Percentiles rank a stretch among this genome's conserved stretches.
Conservation (phyloP, 2,888 invertebrate genomes). For the Salpingus planirostris region DNA sequence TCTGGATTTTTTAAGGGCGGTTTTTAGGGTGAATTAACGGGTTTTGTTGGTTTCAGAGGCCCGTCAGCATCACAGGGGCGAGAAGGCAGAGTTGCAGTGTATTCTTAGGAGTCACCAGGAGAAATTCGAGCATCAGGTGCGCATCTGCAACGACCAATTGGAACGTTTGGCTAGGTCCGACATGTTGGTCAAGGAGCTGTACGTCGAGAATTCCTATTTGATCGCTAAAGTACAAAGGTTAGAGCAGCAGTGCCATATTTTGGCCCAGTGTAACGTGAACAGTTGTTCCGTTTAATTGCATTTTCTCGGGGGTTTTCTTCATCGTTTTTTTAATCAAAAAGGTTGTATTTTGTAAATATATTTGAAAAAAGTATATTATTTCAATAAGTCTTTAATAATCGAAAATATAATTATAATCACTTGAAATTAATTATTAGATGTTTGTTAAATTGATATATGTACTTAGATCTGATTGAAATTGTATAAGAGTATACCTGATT, state of each 20-base stretch:
- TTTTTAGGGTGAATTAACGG: too few species aligned
- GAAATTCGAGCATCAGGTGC: constrained; percentile 47
- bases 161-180: constrained; percentile 67
- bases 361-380: too few species aligned
- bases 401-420: too few species aligned
- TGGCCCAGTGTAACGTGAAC: constrained; percentile 37
- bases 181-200: constrained; percentile 70
- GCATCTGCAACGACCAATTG: constrained; percentile 48
- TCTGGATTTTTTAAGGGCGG: too few species aligned
- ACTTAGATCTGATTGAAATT: too few species aligned
- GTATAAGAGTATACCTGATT: too few species aligned
- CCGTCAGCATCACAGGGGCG: constrained; percentile 48
- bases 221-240: constrained; percentile 53
- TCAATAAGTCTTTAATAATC: too few species aligned
- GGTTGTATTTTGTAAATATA: too few species aligned
- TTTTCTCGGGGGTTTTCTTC: too few species aligned
- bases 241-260: constrained; percentile 47
- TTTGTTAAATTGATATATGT: too few species aligned
- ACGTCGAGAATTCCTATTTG: constrained; percentile 75
- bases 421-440: too few species aligned
- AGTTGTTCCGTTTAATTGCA: constrained; percentile 28
- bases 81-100: constrained; percentile 46
- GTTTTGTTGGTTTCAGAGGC: constrained; percentile 45
- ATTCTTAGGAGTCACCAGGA: constrained; percentile 47
- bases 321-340: too few species aligned